Base-by-base conservation (phyloP, 1,140 invertebrate species). In the Tribolium madens region DNA sequence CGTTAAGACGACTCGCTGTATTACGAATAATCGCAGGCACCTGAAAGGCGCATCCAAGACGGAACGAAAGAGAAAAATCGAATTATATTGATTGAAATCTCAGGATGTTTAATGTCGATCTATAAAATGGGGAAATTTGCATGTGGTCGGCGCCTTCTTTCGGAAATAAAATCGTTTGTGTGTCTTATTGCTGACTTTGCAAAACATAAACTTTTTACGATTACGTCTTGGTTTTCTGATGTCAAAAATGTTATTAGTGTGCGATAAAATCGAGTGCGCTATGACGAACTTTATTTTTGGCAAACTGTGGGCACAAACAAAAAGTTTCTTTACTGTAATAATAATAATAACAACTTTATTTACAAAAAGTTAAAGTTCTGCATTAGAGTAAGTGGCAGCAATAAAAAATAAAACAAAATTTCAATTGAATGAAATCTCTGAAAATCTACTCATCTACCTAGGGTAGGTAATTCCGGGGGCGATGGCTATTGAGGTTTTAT, bases 191-290 rank as follows among this genome's bases (percentile, higher is more conserved):
- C 48, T 50, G 48, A 15, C 15, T 14, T 14, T 17, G 48, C 12
- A 17, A 50, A 50, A 17, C 15, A 50, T 50, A 50, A 50, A 50
- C 13, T 42, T 50, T 50, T 50, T 50, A 50, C 48, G 48, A 17
- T 17, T 50, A 17, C 48, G 13, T 17, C 48, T 50, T 17, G 14
- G 13, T 50, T 17, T 15, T 50, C 12, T 50, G 12, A 14, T 50
- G 48, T 50, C 48, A 50, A 50, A 50, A 50, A 50, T 50, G n/a
- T 50, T 13, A 17, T 50, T 14, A 50, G 5, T 50, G 15, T 4
- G 48, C 48, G 48, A 50, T 50, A 13, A 50, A 15, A 17, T 50
- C 47, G 47, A n/a, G 4, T 17, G 47, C 12, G 47, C 12, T 50
- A 50, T 50, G 36, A 42, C 5, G 6, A 2, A 9, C 36, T 42